Evolutionary conservation across 2,888 invertebrate species (phyloP).

Genomic region (Rhopalosiphum nymphaeae): DNA sequence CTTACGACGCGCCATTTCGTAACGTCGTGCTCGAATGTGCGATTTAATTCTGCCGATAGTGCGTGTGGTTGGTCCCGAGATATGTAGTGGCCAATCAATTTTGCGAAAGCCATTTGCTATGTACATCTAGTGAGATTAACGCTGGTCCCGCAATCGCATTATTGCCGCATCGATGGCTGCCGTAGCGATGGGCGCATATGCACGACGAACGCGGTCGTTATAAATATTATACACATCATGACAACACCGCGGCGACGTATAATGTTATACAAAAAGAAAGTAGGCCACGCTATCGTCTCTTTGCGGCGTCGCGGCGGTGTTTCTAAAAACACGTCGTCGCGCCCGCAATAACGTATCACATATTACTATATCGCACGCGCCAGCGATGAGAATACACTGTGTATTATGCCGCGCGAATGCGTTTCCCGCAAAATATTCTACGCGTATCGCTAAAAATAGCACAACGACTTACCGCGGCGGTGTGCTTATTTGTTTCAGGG

Average conservation of each 20-base stretch:
- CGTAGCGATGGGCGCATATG: neutral
- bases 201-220: neutral
- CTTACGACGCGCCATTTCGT: slow-evolving; percentile 44
- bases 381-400: too few relatives aligned
- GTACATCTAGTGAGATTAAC: slow-evolving; percentile 55
- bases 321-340: too few relatives aligned
- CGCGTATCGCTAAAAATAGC: too few relatives aligned
- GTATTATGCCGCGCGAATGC: too few relatives aligned
- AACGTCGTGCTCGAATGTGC: slow-evolving; percentile 30
- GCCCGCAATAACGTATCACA: too few relatives aligned
- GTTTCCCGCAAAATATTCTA: too few relatives aligned
- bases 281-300: too few relatives aligned
- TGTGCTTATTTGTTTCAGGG: neutral
- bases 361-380: too few relatives aligned
- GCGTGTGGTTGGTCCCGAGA: neutral
- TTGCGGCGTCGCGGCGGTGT: too few relatives aligned
- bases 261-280: neutral
- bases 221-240: neutral
- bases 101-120: slow-evolving; percentile 48
- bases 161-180: slow-evolving; percentile 26
- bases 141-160: slow-evolving; percentile 7
- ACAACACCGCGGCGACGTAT: neutral
- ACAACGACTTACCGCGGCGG: neutral
- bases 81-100: slow-evolving; percentile 46
- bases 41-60: slow-evolving; percentile 41